Base-by-base conservation (phyloP, 1,140 invertebrate species). In the Hesperophylax magnus region DNA sequence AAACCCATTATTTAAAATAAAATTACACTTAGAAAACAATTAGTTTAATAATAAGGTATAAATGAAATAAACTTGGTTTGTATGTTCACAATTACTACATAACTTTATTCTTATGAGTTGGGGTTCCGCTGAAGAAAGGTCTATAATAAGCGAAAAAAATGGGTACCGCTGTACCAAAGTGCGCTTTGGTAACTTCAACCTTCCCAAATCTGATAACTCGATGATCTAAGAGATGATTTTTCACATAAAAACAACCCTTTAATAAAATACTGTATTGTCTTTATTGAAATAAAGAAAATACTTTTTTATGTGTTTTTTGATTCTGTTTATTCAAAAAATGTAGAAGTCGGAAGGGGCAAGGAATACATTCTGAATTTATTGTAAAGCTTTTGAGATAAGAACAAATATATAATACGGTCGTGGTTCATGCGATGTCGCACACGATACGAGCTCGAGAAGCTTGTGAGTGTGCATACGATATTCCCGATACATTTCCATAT, bases 401-500 rank as follows among this genome's bases (percentile, higher is more conserved):
- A 0, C 24, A 69, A 72, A 72, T 72, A 72, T 54, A 72, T 72
- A 72, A 72, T 54, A 27, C 11, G 47, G 24, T 15, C 53, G 69
- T 72, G 56, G 18, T 72, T 72, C 53, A 72, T 56, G 69, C 22
- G 47, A 72, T 72, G 53, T 27, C 69, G 39, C 27, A 31, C 11
- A 56, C 27, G 69, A 72, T 72, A 22, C 69, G 3, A 24, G 69
- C 20, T 24, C 14, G 24, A 27, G 63, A 22, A 27, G 63, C 63
- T 34, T 20, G 69, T 27, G 67, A 71, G 31, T 52, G 67, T 9
- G 67, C 67, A 22, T 71, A 39, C 31, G 69, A 72, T 72, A 56
- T 54, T 24, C 69, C 18, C 69, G 69, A 72, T 72, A 72, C 69
- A 72, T 72, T 72, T 72, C 69, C 69, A 72, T 72, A 72, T 72